Conservation (phyloP, 2,888 invertebrate species). For the Andrena haemorrhoa region DNA sequence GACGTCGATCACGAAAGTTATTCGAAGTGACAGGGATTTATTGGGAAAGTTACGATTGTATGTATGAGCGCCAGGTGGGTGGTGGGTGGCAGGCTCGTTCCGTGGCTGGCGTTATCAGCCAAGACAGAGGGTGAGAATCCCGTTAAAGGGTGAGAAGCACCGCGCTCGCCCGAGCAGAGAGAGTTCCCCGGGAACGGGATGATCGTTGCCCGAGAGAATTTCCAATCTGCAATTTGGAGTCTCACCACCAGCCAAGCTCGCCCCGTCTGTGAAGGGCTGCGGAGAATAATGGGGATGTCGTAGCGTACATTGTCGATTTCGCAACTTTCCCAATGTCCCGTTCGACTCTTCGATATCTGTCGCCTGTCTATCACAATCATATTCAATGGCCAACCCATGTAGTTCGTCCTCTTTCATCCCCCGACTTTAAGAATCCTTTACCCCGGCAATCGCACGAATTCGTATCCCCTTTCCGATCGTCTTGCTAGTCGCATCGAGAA, state of each 20-base stretch:
- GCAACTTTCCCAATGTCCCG: conserved; percentile 51
- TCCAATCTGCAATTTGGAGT: conserved; percentile 76
- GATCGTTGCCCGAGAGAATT: conserved; percentile 69
- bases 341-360: conserved; percentile 37
- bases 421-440: no score
- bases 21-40: conserved; percentile 76
- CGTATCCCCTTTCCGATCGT: conserved; percentile 4
- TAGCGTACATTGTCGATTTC: conserved; percentile 63
- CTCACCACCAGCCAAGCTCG: conserved; percentile 56
- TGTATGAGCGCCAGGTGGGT: conserved; percentile 63
- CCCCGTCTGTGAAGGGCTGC: conserved; percentile 18
- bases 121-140: conserved; percentile 46
- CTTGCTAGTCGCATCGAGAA: conserved; percentile 1
- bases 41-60: conserved; percentile 78
- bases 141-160: conserved; percentile 29
- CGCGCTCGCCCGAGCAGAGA: conserved; percentile 32
- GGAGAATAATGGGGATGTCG: conserved; percentile 66
- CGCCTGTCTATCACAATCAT: conserved; percentile 10
- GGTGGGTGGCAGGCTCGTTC: conserved; percentile 48
- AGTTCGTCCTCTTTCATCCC: no score
- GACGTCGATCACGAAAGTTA: conserved; percentile 75
- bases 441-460: not conserved
- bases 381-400: no score
- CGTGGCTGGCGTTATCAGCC: conserved; percentile 58
- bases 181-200: conserved; percentile 40